phyloP scores from a whole-genome alignment of 2,113 vertebrate species.

The Panurus biarmicus region DNA sequence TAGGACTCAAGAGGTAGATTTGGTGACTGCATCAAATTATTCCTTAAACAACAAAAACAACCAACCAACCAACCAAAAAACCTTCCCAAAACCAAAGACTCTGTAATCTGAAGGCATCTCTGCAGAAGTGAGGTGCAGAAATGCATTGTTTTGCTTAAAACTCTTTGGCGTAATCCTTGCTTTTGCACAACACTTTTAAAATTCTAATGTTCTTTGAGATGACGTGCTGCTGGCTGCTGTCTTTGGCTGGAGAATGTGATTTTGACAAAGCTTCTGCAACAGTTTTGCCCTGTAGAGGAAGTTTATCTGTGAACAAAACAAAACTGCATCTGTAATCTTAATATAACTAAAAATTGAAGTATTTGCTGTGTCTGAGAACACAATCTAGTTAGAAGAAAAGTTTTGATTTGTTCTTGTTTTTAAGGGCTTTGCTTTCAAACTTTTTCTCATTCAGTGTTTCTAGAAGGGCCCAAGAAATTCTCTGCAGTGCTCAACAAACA shows the following conservation, averaged over 20 bases:
- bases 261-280: background rate
- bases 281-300: background rate
- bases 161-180: background rate
- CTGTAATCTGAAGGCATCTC: background rate
- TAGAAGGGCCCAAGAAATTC: background rate
- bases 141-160: background rate
- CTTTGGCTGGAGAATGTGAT: background rate
- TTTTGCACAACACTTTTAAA: background rate
- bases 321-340: background rate
- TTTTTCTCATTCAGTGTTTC: background rate
- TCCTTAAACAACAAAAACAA: background rate
- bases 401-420: background rate
- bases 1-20: background rate
- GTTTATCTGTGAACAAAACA: background rate
- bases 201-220: background rate
- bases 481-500: background rate
- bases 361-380: background rate
- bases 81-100: background rate
- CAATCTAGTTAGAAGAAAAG: background rate
- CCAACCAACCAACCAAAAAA: background rate
- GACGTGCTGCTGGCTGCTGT: fast-evolving
- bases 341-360: background rate
- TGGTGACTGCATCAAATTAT: background rate
- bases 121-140: background rate
- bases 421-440: background rate